Evolutionary conservation across 2,888 invertebrate species (phyloP), one percentile per base, ranked within the genome.

Genomic region (Terebella lapidaria): DNA sequence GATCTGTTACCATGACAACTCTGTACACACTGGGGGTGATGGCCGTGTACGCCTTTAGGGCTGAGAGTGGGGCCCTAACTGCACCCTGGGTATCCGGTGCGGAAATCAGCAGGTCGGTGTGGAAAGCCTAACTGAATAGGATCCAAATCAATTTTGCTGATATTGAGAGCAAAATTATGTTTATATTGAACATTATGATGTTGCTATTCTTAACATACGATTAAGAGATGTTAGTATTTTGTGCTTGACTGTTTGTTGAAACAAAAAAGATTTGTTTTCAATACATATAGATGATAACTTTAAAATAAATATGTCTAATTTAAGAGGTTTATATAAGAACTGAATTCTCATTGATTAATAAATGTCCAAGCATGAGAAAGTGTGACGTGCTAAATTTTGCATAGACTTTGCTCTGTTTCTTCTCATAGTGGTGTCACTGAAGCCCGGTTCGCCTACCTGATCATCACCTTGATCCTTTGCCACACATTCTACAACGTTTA

Each of bases 401-500:
- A n/a, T n/a, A n/a, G n/a, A n/a, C n/a, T n/a, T n/a, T n/a, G n/a
- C n/a, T n/a, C n/a, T 35, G n/a, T 22, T 22, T 49, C 22, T 5
- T 49, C 24, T 59, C 67, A 52, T 67, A 71, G 72, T 29, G 71
- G 71, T n/a, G 61, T 67, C 10, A 46, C 55, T n/a, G 73, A 74
- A 58, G 71, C 75, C 1, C 59, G 68, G 54, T 26, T 65, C 55
- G 70, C 70, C 2, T 73, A 71, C 56, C 18, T n/a, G 18, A 25
- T 56, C 15, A 24, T 46, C 20, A 47, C 25, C 29, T n/a, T 55
- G n/a, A 56, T 59, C 22, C n/a, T 35, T 10, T 35, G 42, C n/a
- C n/a, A 35, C n/a, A 35, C 42, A 35, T 35, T 35, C n/a, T 35
- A 35, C 42, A 35, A 35, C 10, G n/a, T n/a, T n/a, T n/a, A n/a